phyloP scores from a whole-genome alignment of 2,888 invertebrate genomes.

The Dermolepida albohirtum region DNA sequence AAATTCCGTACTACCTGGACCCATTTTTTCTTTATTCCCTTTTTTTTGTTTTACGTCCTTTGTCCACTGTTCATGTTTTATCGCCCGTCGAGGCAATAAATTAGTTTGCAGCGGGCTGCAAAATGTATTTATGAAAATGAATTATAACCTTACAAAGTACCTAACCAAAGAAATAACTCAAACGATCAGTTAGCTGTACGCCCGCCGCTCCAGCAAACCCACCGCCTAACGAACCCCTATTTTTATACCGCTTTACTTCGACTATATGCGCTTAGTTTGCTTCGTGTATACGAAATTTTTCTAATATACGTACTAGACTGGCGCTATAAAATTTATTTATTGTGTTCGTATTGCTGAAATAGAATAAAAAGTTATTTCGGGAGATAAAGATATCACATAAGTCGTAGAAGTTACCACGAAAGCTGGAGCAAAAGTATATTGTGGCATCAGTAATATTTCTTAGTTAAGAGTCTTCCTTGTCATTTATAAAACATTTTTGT shows the following conservation, averaged over 20 bases:
- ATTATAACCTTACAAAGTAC: conserved; percentile 36
- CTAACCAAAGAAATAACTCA: conserved; percentile 37
- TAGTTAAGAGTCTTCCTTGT: conserved; percentile 32
- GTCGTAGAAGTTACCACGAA: neutral
- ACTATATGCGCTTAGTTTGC: neutral
- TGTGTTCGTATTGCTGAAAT: conserved; percentile 21
- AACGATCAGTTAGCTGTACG: conserved; percentile 32
- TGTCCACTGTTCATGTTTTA: conserved; percentile 33
- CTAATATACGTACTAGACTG: neutral
- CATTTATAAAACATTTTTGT: conserved; percentile 26
- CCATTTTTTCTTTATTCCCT: neutral
- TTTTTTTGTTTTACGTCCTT: conserved; percentile 32
- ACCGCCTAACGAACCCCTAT: neutral
- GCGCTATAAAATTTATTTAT: conserved; percentile 32
- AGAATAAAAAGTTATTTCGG: conserved; percentile 30
- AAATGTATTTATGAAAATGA: conserved; percentile 39
- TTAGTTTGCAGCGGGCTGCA: conserved; percentile 26
- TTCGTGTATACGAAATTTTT: conserved; percentile 3
- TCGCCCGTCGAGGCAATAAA: conserved; percentile 26
- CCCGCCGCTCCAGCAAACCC: conserved; percentile 19
- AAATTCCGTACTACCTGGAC: conserved; percentile 19
- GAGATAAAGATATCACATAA: conserved; percentile 23
- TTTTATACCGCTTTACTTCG: conserved; percentile 5
- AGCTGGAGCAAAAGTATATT: too few relatives aligned
- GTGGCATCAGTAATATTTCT: conserved; percentile 20